A percentile compares a stretch with the other conserved stretches of the same genome.
Conservation (phyloP, 2,888 invertebrate genomes). For the Globia sparganii region DNA sequence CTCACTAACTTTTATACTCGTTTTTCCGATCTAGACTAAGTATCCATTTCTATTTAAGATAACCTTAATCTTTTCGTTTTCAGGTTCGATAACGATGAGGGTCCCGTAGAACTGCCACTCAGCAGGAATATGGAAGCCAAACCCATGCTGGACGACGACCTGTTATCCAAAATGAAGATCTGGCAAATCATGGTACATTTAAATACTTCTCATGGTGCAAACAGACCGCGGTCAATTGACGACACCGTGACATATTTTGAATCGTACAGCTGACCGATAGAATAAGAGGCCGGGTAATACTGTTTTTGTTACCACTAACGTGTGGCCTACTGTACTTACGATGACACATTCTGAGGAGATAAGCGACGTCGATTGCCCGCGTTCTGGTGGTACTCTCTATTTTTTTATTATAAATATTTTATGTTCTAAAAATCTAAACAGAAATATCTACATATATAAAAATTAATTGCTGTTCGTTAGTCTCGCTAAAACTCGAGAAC, state of each 20-base stretch:
- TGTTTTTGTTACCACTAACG: not conserved
- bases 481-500: too few species aligned
- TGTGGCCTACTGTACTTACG: not conserved
- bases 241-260: not conserved
- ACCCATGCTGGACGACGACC: constrained; percentile 86
- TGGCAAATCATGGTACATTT: constrained; percentile 83
- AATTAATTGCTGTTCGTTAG: too few species aligned
- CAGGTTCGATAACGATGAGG: constrained; percentile 75
- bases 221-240: not conserved
- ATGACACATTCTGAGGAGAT: not conserved
- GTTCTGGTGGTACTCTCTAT: not conserved
- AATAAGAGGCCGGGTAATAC: not conserved
- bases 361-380: not conserved
- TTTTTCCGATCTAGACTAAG: not conserved
- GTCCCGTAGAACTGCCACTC: constrained; percentile 70
- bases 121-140: constrained; percentile 81
- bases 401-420: not conserved
- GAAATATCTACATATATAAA: too few species aligned
- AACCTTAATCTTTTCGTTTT: constrained; percentile 33
- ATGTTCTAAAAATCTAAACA: not conserved
- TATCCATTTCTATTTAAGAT: not conserved
- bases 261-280: too few species aligned
- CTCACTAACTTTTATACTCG: not conserved
- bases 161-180: constrained; percentile 83
- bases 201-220: not conserved